These are phyloP conservation scores for Pomacea maculata DNA, from an alignment of 1,140 invertebrate species.

Conservation along the genomic window DNA sequence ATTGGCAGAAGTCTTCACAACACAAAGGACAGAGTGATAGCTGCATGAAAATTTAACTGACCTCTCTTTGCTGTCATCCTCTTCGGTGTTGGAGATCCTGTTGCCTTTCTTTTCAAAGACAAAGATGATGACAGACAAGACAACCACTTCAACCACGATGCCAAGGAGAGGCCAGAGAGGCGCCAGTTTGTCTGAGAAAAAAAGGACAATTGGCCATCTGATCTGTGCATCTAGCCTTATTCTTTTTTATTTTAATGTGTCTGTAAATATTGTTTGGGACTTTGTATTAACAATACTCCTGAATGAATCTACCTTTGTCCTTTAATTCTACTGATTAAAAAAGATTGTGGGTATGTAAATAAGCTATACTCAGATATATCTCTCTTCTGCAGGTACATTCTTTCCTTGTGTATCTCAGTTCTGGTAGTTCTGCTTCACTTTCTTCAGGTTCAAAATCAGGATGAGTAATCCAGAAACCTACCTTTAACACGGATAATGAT, in stretches of 20 bases:
- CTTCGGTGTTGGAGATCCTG: conserved; percentile 59
- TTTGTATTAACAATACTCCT: no score
- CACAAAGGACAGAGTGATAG: not conserved
- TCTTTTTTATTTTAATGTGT: no score
- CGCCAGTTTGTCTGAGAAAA: conserved; percentile 56
- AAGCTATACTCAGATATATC: no score
- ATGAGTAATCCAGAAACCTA: conserved; percentile 50
- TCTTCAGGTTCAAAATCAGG: no score
- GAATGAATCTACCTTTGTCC: no score
- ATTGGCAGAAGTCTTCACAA: not conserved
- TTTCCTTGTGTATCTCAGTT: no score
- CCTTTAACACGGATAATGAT: conserved; percentile 81
- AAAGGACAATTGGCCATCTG: not conserved
- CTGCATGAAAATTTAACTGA: conserved; percentile 30
- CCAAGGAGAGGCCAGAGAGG: conserved; percentile 68
- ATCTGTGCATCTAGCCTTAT: not conserved
- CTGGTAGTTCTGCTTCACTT: no score
- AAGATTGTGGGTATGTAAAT: no score
- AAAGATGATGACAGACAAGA: conserved; percentile 93
- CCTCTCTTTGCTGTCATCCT: conserved; percentile 43
- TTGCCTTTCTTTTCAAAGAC: conserved; percentile 75
- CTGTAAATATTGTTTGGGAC: no score
- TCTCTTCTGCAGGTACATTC: no score
- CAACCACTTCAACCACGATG: conserved; percentile 77
- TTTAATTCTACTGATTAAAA: no score